Evolutionary conservation across 1,140 invertebrate genomes (phyloP).

Genomic region (Drosophila paulistorum): DNA sequence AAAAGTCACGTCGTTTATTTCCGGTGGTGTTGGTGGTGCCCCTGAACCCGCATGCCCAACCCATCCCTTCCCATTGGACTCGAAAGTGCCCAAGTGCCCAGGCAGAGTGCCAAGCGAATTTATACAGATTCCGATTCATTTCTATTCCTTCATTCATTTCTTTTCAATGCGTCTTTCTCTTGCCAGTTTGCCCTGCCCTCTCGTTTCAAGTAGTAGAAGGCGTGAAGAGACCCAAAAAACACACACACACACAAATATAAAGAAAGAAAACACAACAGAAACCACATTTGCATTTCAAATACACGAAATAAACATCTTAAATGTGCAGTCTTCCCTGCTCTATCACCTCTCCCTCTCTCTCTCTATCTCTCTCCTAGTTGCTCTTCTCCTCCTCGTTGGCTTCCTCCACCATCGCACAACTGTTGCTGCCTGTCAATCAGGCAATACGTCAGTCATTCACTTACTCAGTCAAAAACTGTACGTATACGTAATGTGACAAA

Average conservation of each 20-base stretch:
- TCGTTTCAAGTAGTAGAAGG: conserved; percentile 3
- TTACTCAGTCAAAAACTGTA: conserved; percentile 42
- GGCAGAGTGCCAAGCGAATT: conserved; percentile 76
- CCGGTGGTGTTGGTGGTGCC: conserved; percentile 48
- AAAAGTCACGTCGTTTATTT: conserved; percentile 83
- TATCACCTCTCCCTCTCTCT: conserved; percentile 1
- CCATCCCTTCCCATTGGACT: not conserved
- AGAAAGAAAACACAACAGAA: conserved; percentile 5
- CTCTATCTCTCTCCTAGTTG: not conserved
- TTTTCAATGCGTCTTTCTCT: conserved; percentile 37
- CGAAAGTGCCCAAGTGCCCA: conserved; percentile 14
- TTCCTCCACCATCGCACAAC: conserved; percentile 5
- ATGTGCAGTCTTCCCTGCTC: conserved; percentile 56
- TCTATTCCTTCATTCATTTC: conserved; percentile 54
- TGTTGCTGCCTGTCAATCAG: conserved; percentile 75
- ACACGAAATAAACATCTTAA: conserved; percentile 74
- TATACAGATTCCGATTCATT: conserved; percentile 72
- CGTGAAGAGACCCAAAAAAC: conserved; percentile 23
- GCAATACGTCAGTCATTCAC: conserved; percentile 64
- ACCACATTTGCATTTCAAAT: conserved; percentile 73
- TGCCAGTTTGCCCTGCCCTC: conserved; percentile 39
- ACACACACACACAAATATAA: not conserved
- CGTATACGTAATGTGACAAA: conserved; percentile 78
- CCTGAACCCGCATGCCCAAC: conserved; percentile 21
- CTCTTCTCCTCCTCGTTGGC: not conserved